Base-by-base conservation (phyloP, 2,113 vertebrate species). In the Macaca fascicularis region DNA sequence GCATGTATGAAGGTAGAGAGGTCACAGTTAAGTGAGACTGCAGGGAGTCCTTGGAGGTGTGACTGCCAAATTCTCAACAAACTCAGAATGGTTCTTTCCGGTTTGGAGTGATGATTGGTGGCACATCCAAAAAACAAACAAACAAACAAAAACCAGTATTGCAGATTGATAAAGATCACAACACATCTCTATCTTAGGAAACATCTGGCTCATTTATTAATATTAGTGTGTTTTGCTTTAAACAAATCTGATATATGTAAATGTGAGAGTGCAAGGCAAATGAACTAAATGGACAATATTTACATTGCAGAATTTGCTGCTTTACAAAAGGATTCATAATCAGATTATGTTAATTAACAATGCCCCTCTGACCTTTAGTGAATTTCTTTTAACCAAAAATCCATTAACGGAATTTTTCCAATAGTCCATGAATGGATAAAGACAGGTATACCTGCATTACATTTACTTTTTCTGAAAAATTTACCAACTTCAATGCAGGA, bases 221-320 rank as follows among this genome's bases (percentile, higher is more conserved):
- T 90, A 83, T 75, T 79, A 88, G n/a, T 81, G 40, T 59, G n/a
- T 89, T 80, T 97, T 89, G 81, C 75, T 89, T 92, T 95, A 95
- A 94, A 69, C n/a, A 95, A 91, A 87, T 91, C 50, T 95, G 45
- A 72, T 79, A 57, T 80, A 64, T 83, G 17, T 82, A 90, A 86
- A n/a, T 91, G 45, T 96, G 87, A 22, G 96, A 87, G 92, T 91
- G 83, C 27, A 94, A 89, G 89, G 43, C 40, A 97, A 93, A 97
- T 64, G 8, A 96, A 79, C 48, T 86, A 70, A 61, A 72, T 90
- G 89, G 82, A 67, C 40, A 89, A 14, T 82, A 79, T 81, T 93
- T 40, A 91, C 35, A 69, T 32, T 67, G 57, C 20, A 86, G 72
- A 95, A 90, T 95, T 86, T 52, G n/a, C 93, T 95, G 67, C 55